phyloP scores from a whole-genome alignment of 2,113 vertebrate genomes.

The Jaculus jaculus region DNA sequence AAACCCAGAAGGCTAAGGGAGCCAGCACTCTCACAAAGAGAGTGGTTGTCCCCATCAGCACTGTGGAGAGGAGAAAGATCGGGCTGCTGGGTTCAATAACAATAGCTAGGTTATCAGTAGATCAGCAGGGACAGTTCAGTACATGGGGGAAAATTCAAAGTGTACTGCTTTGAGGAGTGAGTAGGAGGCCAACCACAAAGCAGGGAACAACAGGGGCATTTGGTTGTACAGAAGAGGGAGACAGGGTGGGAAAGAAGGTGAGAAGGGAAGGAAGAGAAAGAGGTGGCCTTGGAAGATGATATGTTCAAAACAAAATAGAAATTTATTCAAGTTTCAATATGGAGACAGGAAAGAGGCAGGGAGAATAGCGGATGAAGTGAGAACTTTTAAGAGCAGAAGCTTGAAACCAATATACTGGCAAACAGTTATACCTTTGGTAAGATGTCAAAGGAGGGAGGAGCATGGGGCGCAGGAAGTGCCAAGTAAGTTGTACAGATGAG shows the following conservation, averaged over 20 bases:
- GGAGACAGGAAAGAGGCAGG: neutral
- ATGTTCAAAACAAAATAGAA: neutral
- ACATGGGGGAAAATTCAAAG: neutral
- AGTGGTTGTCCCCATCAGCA: neutral
- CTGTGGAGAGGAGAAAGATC: neutral
- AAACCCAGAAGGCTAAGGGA: neutral
- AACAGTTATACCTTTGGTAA: neutral
- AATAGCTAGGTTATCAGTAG: neutral
- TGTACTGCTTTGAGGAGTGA: neutral
- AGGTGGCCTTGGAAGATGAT: neutral
- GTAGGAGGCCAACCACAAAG: neutral
- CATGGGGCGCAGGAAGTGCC: neutral
- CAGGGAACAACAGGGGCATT: neutral
- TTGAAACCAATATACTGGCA: neutral
- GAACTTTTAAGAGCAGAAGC: neutral
- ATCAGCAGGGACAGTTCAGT: neutral
- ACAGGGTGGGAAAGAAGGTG: neutral
- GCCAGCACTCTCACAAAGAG: neutral
- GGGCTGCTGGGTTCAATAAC: neutral
- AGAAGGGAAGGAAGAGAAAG: neutral
- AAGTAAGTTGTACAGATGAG: rapidly evolving
- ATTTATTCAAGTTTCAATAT: neutral
- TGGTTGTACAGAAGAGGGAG: neutral
- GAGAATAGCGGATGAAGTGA: neutral
- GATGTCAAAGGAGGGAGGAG: neutral